Evolutionary conservation across 2,888 invertebrate genomes (phyloP), one percentile per base, ranked within the genome.

Genomic region (Poecilus cupreus): DNA sequence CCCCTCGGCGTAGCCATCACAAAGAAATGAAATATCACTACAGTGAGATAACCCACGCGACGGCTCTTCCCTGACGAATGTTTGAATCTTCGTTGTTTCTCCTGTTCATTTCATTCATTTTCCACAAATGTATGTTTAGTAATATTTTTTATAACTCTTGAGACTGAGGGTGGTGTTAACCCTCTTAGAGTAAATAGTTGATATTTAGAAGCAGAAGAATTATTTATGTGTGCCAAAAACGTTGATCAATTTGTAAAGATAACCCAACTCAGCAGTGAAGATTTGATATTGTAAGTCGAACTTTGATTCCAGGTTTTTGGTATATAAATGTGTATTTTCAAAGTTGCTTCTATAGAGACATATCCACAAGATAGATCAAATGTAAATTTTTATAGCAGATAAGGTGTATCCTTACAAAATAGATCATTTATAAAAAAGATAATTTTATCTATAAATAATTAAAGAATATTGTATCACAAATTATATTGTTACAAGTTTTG

Each of bases 281-380:
- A 75, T 75, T 51, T 24, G 46, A 46, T 46, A 72, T 72, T 32
- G 32, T 1, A 32, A 32, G 8, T 32, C 2, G 32, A 32, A 32
- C 32, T 32, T 26, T 20, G 46, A 26, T 79, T 79, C 20, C 70
- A 49, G 24, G 79, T 80, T 80, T 80, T 80, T 80, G 72, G 72
- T 80, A 80, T 39, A 80, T 72, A 54, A 72, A 80, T 80, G 80
- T 80, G 80, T 80, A 80, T 80, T 80, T 80, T 80, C 72, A 80
- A 80, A 80, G 72, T 80, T 80, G 80, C 80, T 80, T 80, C 80
- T 80, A 80, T 80, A 80, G 80, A 80, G 22, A 80, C 80, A 80
- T 80, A 80, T 80, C 80, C 80, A 80, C 80, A 51, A 72, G 22
- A 54, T 80, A 80, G 80, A 78, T 64, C 72, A 51, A 72, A 80